Percentiles rank a stretch among this genome's conserved stretches.
Evolutionary conservation across 2,113 vertebrate genomes (phyloP).

Genomic region (Nannobrachium achirus): DNA sequence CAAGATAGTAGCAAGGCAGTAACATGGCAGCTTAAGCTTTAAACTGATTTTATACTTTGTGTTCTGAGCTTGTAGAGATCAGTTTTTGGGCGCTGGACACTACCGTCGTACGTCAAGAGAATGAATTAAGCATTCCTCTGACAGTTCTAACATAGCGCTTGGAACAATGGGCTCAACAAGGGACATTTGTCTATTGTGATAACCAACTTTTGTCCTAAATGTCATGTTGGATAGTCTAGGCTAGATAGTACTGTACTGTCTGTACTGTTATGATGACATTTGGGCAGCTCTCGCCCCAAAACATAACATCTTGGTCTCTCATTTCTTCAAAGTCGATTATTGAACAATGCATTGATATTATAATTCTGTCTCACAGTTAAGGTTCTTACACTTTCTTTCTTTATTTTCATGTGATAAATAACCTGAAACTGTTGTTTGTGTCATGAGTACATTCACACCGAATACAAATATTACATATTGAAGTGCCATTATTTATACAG

Average conservation of each 20-base stretch:
- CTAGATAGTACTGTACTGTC: constrained; percentile 1
- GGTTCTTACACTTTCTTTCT: too few relatives aligned
- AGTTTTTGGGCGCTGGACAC: too few relatives aligned
- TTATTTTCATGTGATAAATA: too few relatives aligned
- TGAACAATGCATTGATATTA: neutral
- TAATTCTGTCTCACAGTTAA: too few relatives aligned
- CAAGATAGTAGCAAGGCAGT: neutral
- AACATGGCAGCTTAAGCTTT: neutral
- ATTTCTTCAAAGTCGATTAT: neutral
- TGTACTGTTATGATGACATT: neutral
- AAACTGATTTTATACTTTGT: too few relatives aligned
- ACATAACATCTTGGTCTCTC: neutral
- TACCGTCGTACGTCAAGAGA: too few relatives aligned
- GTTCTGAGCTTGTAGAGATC: too few relatives aligned
- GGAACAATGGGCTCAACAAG: constrained; percentile 6
- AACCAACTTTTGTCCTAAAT: neutral
- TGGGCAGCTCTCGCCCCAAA: neutral
- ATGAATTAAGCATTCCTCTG: neutral
- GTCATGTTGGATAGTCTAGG: neutral
- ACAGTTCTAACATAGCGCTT: neutral
- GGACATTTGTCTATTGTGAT: neutral
- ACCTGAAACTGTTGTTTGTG: too few relatives aligned
- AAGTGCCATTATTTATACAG: too few relatives aligned
- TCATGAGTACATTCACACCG: too few relatives aligned
- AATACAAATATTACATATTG: too few relatives aligned